These are phyloP conservation scores for Heliopora coerulea DNA, from an alignment of 92 coral and sea anemone genomes.

Conservation along the genomic window DNA sequence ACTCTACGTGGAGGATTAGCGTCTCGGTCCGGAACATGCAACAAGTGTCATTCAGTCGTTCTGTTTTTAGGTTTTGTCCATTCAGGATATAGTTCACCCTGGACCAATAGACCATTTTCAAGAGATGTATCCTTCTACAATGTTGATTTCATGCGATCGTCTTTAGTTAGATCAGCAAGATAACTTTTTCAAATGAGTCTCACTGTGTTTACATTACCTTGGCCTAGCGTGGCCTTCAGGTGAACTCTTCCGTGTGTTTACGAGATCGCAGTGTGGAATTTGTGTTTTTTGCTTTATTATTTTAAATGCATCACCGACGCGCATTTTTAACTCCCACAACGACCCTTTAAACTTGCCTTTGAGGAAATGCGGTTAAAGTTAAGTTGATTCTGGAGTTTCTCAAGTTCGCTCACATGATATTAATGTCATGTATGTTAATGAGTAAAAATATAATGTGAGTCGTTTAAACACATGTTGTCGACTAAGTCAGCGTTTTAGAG, in stretches of 20 bases:
- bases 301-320: not conserved
- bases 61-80: slow-evolving; percentile 77
- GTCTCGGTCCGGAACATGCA: slow-evolving; percentile 5
- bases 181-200: not conserved
- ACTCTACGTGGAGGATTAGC: too few relatives aligned
- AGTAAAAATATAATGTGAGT: too few relatives aligned
- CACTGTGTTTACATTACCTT: not conserved
- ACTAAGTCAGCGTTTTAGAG: too few relatives aligned
- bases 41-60: slow-evolving; percentile 47
- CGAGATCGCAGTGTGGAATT: not conserved
- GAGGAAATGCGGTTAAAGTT: not conserved
- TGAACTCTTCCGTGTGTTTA: not conserved
- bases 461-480: too few relatives aligned
- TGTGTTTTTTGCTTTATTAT: not conserved
- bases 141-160: not conserved
- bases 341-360: not conserved
- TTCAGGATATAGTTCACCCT: slow-evolving; percentile 97
- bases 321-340: not conserved
- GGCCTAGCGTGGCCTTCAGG: not conserved
- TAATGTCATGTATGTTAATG: not conserved
- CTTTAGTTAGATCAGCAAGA: not conserved
- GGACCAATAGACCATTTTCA: slow-evolving; percentile 95
- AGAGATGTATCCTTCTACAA: slow-evolving; percentile 94
- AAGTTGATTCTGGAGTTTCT: not conserved
- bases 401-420: slow-evolving; percentile 1